A percentile compares a stretch with the other conserved stretches of the same genome.
These are phyloP conservation scores for Orchesella flavescens DNA, from an alignment of 2,888 invertebrate genomes.

Conservation along the genomic window DNA sequence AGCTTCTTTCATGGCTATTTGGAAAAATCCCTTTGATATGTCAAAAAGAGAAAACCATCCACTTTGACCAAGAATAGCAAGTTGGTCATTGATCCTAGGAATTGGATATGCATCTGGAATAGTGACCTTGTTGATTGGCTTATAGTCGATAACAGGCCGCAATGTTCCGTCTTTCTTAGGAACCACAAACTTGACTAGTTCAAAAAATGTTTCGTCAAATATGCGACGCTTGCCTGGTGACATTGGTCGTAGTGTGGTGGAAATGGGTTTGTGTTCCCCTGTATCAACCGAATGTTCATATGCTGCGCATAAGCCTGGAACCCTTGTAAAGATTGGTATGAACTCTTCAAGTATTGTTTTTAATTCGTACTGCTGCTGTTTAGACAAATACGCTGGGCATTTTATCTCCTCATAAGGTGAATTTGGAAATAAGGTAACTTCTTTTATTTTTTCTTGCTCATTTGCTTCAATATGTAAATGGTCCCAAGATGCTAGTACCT, in stretches of 20 bases:
- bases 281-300: conserved; percentile 50
- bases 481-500: neutral
- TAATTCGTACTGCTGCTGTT: neutral
- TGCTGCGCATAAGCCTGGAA: conserved; percentile 36
- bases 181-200: conserved; percentile 63
- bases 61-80: no score
- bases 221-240: conserved; percentile 49
- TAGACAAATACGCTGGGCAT: neutral
- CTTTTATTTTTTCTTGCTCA: neutral
- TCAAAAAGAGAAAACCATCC: conserved; percentile 73
- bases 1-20: conserved; percentile 72
- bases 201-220: conserved; percentile 49
- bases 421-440: neutral
- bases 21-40: conserved; percentile 73
- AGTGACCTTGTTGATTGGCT: no score
- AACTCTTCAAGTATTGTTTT: neutral
- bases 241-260: conserved; percentile 46
- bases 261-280: conserved; percentile 38
- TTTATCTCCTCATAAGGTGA: neutral
- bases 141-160: conserved; percentile 52
- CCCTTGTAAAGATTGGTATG: conserved; percentile 15
- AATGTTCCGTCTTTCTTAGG: conserved; percentile 72
- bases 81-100: no score
- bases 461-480: neutral
- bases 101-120: no score